Conservation (phyloP, 2,888 invertebrate species). For the Torymus auratus region DNA sequence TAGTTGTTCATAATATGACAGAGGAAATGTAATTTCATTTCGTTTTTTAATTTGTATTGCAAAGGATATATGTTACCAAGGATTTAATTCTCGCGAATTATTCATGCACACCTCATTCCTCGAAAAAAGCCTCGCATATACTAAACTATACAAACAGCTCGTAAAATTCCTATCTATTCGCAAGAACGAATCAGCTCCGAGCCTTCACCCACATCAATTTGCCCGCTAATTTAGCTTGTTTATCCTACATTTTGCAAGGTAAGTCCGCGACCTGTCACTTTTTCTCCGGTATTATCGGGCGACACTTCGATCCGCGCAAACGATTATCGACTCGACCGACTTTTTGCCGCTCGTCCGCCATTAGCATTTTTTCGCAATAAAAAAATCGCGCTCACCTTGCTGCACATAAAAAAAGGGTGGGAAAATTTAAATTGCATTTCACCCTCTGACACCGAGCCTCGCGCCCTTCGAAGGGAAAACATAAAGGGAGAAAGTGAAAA, state of each 20-base stretch:
- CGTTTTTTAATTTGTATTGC: no score
- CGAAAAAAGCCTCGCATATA: no score
- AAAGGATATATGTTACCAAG: no score
- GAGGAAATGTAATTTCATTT: no score
- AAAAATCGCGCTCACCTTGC: not conserved
- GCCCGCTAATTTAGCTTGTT: not conserved
- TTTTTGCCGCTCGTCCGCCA: not conserved
- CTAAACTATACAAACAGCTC: no score
- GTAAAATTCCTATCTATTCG: no score
- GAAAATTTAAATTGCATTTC: constrained; percentile 20
- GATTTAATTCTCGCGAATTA: no score
- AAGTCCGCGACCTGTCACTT: constrained; percentile 20
- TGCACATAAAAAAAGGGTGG: not conserved
- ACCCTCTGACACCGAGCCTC: not conserved
- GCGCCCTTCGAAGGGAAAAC: not conserved
- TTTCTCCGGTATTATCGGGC: not conserved
- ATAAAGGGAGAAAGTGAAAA: not conserved
- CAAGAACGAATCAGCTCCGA: no score
- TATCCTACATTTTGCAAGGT: constrained; percentile 6
- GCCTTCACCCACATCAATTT: no score
- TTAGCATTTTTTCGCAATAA: constrained; percentile 28
- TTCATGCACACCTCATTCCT: no score
- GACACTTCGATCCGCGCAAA: constrained; percentile 1
- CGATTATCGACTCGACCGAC: constrained; percentile 42
- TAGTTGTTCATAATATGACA: no score